Percentiles rank a stretch among this genome's conserved stretches.
Evolutionary conservation across 2,888 invertebrate genomes (phyloP).

Genomic region (Siphlonurus alternatus): DNA sequence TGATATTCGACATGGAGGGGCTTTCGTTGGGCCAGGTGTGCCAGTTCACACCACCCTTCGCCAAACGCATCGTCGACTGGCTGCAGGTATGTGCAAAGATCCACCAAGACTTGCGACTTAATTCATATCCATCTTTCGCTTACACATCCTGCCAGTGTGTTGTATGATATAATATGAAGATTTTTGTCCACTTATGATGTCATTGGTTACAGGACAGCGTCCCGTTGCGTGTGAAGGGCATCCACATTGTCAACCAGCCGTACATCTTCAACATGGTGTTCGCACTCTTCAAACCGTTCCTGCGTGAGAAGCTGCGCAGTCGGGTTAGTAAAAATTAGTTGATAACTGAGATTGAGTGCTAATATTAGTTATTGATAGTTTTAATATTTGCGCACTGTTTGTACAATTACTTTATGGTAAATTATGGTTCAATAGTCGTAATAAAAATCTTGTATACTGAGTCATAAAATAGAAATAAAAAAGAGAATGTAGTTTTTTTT

Average conservation of each 20-base stretch:
- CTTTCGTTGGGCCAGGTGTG: slow-evolving; percentile 62
- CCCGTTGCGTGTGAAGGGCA: slow-evolving; percentile 67
- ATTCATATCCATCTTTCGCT: no score
- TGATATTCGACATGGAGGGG: slow-evolving; percentile 76
- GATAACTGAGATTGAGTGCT: no score
- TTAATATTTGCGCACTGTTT: neutral
- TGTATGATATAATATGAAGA: no score
- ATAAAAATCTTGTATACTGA: no score
- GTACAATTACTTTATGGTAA: no score
- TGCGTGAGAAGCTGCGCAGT: slow-evolving; percentile 65
- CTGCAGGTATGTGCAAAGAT: slow-evolving; percentile 37
- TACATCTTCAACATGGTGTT: slow-evolving; percentile 81
- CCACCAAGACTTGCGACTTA: neutral
- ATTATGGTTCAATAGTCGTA: no score
- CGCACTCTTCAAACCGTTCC: slow-evolving; percentile 74
- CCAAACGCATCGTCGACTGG: slow-evolving; percentile 71
- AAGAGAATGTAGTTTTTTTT: no score
- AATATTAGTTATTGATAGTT: neutral
- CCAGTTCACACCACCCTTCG: slow-evolving; percentile 74
- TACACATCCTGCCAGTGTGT: no score
- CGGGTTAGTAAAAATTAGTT: slow-evolving; percentile 36
- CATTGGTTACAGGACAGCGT: slow-evolving; percentile 50
- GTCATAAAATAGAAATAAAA: no score
- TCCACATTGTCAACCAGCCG: slow-evolving; percentile 81
- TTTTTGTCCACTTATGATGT: neutral